Base-by-base conservation (phyloP, 1,140 invertebrate genomes). In the Penaeus vannamei region DNA sequence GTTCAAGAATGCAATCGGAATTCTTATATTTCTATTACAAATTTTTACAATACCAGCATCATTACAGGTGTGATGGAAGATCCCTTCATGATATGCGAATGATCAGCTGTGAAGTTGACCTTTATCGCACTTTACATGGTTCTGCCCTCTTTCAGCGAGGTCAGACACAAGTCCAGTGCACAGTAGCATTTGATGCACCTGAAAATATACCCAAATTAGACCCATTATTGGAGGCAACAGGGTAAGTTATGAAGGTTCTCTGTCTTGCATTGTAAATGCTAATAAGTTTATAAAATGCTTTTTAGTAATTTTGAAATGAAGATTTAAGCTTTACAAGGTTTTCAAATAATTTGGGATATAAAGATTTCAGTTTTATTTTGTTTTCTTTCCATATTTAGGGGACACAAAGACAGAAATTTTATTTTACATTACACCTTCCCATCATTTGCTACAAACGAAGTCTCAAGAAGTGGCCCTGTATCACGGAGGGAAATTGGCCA, bases 371-470 rank as follows among this genome's bases (percentile, higher is more conserved):
- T 46, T 82, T 61, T 62, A 3, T 36, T 29, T 61, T 23, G 3
- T 80, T 46, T 92, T 93, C 46, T 90, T 79, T 90, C 61, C 91
- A 92, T 79, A 94, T 94, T 84, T 93, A 98, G 97, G 91, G 98
- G 97, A 59, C 92, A 98, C 59, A 98, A 98, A 93, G 97, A 98
- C 92, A 99, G 99, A 93, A 99, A 98, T 93, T 99, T 99, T 93
- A 98, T 99, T 94, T 94, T 99, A 0, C 98, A 99, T 94, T 99
- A 99, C 94, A 98, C 99, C 94, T 99, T 99, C 94, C 99, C 99
- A 22, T 96, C 97, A 0, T 99, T 97, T 95, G 98, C 99, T 12
- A 98, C 97, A 4, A 99, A 99, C 92, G 98, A 99, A 93, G 96
- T 96, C 84, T 96, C 97, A 2, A 94, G 95, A 79, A 93, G 94